Evolutionary conservation across 2,113 vertebrate species (phyloP).

Genomic region (Tringa solitaria): DNA sequence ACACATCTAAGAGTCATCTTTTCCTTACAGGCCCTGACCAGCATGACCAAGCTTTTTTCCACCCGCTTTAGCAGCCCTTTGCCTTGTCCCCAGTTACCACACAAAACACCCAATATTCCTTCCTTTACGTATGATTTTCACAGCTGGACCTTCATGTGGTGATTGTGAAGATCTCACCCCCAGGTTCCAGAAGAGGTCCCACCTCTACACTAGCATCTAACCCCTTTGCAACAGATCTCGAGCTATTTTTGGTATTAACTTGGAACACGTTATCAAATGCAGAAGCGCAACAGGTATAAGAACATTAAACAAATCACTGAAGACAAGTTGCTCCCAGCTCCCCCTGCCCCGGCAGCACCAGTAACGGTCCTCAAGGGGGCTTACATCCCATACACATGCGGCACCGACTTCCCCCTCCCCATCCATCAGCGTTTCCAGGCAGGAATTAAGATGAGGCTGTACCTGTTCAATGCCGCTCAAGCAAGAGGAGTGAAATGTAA

Average conservation of each 20-base stretch:
- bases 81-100: rapidly evolving
- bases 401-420: not conserved
- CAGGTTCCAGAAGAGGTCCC: not conserved
- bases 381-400: rapidly evolving
- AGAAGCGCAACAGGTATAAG: not conserved
- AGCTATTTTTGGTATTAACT: not conserved
- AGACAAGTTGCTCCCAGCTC: not conserved
- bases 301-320: not conserved
- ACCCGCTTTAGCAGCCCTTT: not conserved
- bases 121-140: not conserved
- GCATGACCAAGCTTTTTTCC: not conserved
- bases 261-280: not conserved
- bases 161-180: not conserved
- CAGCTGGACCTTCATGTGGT: not conserved
- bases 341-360: not conserved
- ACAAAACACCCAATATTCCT: not conserved
- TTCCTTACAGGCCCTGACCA: not conserved
- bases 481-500: not conserved
- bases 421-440: not conserved
- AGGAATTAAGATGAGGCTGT: not conserved
- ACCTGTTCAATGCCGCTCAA: not conserved
- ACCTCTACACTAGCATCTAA: not conserved
- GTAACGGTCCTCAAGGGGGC: not conserved
- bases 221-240: not conserved
- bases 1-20: not conserved